phyloP scores from a whole-genome alignment of 2,888 invertebrate genomes.

The Morpho helenor region DNA sequence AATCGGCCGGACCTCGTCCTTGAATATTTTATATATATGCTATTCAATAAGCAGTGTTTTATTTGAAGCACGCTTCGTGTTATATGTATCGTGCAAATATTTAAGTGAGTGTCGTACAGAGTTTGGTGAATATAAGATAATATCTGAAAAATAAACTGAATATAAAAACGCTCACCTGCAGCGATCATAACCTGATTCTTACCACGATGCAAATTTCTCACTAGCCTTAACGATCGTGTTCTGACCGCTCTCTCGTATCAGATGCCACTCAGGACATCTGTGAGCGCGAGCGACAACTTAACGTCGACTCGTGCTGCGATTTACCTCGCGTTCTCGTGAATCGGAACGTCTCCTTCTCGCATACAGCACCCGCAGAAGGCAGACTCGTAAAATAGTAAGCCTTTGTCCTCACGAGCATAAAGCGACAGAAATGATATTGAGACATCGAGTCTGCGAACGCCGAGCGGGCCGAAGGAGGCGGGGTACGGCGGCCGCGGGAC shows the following conservation, averaged over 20 bases:
- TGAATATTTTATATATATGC: constrained; percentile 15
- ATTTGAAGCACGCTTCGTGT: constrained; percentile 36
- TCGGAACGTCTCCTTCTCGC: constrained; percentile 87
- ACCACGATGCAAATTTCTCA: constrained; percentile 66
- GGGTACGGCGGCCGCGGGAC: constrained; percentile 61
- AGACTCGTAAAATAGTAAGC: constrained; percentile 78
- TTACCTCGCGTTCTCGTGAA: constrained; percentile 67
- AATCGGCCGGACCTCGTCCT: neutral
- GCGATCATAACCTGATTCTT: constrained; percentile 56
- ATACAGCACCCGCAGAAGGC: constrained; percentile 92
- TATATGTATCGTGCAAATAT: constrained; percentile 25
- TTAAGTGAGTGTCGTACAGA: constrained; percentile 2
- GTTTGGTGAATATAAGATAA: constrained; percentile 8
- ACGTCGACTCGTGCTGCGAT: constrained; percentile 71
- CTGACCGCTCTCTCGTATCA: constrained; percentile 74
- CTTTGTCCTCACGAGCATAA: constrained; percentile 79
- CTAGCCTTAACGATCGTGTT: constrained; percentile 73
- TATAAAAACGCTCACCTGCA: constrained; percentile 49
- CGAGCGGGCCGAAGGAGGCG: constrained; percentile 73
- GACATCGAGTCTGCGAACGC: constrained; percentile 69
- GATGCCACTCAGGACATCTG: constrained; percentile 70
- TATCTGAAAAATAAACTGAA: neutral
- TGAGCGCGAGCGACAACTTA: constrained; percentile 68
- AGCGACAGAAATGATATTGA: constrained; percentile 70
- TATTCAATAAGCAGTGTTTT: constrained; percentile 12